Conservation (phyloP, 2,797 vertebrate species). For the Ammospiza maritima region DNA sequence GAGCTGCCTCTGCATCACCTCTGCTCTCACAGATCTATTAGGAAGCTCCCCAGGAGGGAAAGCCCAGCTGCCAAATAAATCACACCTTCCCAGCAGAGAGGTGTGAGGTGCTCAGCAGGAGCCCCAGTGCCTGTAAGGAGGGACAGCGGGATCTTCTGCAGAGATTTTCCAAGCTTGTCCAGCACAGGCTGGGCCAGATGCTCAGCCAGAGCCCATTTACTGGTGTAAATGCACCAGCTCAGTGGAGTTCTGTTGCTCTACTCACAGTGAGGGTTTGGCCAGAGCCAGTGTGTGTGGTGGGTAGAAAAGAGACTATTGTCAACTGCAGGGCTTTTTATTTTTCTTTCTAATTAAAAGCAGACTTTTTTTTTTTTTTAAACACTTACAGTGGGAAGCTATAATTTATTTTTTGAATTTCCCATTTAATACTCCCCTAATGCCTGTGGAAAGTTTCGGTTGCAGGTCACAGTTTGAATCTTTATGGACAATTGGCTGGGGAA, state of each 20-base stretch:
- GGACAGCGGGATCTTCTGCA: not conserved
- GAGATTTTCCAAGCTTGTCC: not conserved
- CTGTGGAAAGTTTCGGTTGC: slow-evolving; percentile 67
- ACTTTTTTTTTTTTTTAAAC: not conserved
- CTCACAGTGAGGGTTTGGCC: not conserved
- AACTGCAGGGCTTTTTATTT: slow-evolving; percentile 24
- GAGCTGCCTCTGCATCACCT: slow-evolving; percentile 47
- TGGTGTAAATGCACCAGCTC: not conserved
- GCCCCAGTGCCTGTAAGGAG: not conserved
- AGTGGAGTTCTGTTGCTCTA: not conserved
- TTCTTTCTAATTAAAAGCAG: slow-evolving; percentile 76
- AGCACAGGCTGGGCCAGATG: not conserved
- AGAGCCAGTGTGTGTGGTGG: not conserved
- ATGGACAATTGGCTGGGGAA: slow-evolving; percentile 54
- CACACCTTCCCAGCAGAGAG: slow-evolving; percentile 44
- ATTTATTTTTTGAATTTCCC: slow-evolving; percentile 67
- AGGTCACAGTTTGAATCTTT: slow-evolving; percentile 60
- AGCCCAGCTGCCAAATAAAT: slow-evolving; percentile 59
- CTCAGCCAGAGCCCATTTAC: not conserved
- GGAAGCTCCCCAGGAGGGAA: slow-evolving; percentile 56
- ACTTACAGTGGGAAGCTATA: slow-evolving; percentile 61
- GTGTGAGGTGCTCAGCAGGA: slow-evolving; percentile 34
- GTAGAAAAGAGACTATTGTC: not conserved
- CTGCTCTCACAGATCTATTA: slow-evolving; percentile 56
- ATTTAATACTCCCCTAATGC: slow-evolving; percentile 71